Conservation (phyloP, 2,888 invertebrate species). For the Drosophila formosana region DNA sequence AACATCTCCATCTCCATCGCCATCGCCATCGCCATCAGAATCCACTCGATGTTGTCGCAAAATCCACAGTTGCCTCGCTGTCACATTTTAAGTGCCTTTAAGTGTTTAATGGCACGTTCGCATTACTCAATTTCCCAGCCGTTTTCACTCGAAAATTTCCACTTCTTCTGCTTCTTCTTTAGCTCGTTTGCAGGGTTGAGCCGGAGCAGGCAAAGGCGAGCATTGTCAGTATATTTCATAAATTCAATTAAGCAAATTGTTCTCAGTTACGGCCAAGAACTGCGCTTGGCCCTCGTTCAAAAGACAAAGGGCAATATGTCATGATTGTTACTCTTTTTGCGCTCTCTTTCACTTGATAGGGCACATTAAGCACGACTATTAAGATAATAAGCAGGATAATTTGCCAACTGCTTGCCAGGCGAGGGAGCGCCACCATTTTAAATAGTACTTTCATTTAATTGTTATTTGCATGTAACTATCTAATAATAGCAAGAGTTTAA, state of each 20-base stretch:
- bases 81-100: slow-evolving; percentile 65
- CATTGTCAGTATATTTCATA: slow-evolving; percentile 65
- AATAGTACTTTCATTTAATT: slow-evolving; percentile 12
- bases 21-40: slow-evolving; percentile 13
- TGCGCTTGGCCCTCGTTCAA: slow-evolving; percentile 30
- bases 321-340: slow-evolving; percentile 23
- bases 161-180: slow-evolving; percentile 3
- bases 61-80: slow-evolving; percentile 9
- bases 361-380: slow-evolving; percentile 14
- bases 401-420: slow-evolving; percentile 29
- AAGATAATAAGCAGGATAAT: slow-evolving; percentile 37
- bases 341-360: slow-evolving; percentile 10
- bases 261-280: slow-evolving; percentile 42
- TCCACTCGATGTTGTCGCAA: slow-evolving; percentile 12
- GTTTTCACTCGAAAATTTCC: slow-evolving; percentile 17
- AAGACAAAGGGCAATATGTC: slow-evolving; percentile 49
- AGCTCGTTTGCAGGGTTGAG: background rate
- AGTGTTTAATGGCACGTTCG: slow-evolving; percentile 76
- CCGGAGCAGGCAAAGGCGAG: background rate
- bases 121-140: slow-evolving; percentile 65
- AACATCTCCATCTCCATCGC: background rate
- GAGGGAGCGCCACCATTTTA: background rate
- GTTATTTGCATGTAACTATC: slow-evolving; percentile 7
- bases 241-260: slow-evolving; percentile 75
- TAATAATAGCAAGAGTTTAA: background rate